Conservation (phyloP, 1,140 invertebrate genomes). For the Drosophila kikkawai region DNA sequence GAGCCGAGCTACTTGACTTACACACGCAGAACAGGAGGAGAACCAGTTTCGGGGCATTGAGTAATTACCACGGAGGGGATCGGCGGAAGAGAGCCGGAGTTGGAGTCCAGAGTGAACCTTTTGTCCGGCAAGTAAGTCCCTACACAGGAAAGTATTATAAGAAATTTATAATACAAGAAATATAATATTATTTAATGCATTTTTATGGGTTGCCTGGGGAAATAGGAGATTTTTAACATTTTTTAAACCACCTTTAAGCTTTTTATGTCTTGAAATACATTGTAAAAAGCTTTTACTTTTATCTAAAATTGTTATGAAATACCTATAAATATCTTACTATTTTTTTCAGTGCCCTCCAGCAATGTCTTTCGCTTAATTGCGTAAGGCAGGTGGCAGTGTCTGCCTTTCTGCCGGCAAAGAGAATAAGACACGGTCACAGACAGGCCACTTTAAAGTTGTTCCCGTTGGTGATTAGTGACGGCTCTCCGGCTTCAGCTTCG, state of each 20-base stretch:
- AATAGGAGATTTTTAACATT: background rate
- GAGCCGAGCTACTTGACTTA: conserved; percentile 79
- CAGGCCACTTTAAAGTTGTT: conserved; percentile 79
- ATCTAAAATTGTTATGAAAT: too few relatives aligned
- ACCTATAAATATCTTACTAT: background rate
- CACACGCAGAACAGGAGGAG: conserved; percentile 67
- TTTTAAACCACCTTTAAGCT: background rate
- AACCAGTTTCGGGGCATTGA: conserved; percentile 76
- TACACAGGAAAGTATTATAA: conserved; percentile 5
- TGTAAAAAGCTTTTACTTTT: background rate
- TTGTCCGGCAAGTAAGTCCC: conserved; percentile 52
- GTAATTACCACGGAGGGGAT: conserved; percentile 59
- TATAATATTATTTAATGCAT: background rate
- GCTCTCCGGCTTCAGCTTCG: conserved; percentile 25
- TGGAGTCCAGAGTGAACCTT: conserved; percentile 53
- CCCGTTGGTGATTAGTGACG: conserved; percentile 78
- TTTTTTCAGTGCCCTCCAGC: conserved; percentile 46
- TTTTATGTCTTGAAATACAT: background rate
- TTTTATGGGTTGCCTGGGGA: background rate
- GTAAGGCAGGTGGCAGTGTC: conserved; percentile 76
- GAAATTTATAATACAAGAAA: background rate
- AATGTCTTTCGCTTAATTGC: conserved; percentile 72
- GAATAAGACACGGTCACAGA: conserved; percentile 76
- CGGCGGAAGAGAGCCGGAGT: conserved; percentile 3
- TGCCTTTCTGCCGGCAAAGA: conserved; percentile 44